Evolutionary conservation across 2,888 invertebrate species (phyloP), one percentile per base, ranked within the genome.

Genomic region (Drosophila nigricruria): DNA sequence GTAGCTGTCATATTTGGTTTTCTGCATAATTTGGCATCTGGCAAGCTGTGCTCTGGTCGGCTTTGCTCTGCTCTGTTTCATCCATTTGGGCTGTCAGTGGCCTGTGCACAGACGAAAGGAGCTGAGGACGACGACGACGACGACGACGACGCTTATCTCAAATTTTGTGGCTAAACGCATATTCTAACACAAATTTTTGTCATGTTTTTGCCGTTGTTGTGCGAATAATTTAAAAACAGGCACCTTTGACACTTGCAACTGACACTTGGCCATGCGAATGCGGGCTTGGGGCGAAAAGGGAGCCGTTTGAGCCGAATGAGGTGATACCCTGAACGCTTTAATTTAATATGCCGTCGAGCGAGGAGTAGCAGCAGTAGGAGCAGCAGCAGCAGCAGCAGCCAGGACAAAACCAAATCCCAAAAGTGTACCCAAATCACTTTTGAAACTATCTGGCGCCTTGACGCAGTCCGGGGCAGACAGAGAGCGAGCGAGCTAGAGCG

Each of bases 221-320:
- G 79, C 54, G 84, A 77, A 88, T 87, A 85, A 83, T 83, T 83
- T 88, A 83, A 85, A 77, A 87, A 85, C 82, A 75, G 71, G 85
- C 88, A 90, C 90, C 88, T 89, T 82, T 89, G 88, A 90, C 88
- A 89, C 88, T 88, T 85, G 90, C 85, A 81, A 89, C 77, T 89
- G 88, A 89, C 90, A 89, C 83, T 90, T 70, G 56, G 52, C 50
- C 25, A 40, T 56, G 42, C 27, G 40, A 18, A 61, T 16, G 32
- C 25, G 6, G 27, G 34, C 54, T 5, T 0, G 20, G 12, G 18
- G n/a, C 18, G 3, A 10, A 30, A 47, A 14, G 30, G 10, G 16
- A 18, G 32, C 27, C 30, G n/a, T 27, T 20, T 56, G 43, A 43
- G 27, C 36, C 49, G 57, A 56, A 77, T 58, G 65, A 70, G 82